These are phyloP conservation scores for Epinephelus lanceolatus DNA, from an alignment of 2,113 vertebrate species.

Conservation along the genomic window DNA sequence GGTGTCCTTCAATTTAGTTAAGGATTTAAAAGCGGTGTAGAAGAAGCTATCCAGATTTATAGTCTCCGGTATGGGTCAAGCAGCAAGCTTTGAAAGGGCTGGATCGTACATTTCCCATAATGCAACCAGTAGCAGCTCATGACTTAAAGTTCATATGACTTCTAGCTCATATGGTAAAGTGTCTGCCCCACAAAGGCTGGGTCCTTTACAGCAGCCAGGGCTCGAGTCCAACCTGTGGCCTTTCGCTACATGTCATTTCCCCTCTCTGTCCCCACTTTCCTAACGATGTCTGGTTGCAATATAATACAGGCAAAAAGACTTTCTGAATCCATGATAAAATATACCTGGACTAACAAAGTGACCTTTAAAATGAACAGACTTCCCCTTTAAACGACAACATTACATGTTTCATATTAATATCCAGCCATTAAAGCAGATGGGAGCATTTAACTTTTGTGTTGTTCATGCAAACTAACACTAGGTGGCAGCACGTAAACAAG, in stretches of 20 bases:
- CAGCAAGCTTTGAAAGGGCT: neutral
- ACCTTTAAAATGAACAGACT: too few species aligned
- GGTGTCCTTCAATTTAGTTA: neutral
- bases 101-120: neutral
- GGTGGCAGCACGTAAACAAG: constrained; percentile 59
- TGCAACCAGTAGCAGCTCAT: neutral
- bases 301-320: too few species aligned
- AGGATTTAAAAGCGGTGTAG: neutral
- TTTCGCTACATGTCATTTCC: too few species aligned
- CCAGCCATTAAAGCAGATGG: neutral
- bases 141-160: neutral
- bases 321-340: neutral
- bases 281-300: too few species aligned
- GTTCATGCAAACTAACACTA: constrained; percentile 27
- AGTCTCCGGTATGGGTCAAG: neutral
- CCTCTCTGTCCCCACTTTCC: too few species aligned
- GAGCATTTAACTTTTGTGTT: neutral
- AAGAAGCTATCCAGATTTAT: neutral
- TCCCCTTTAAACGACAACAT: neutral
- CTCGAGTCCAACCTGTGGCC: too few species aligned
- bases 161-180: too few species aligned
- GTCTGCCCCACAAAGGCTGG: too few species aligned
- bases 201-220: too few species aligned
- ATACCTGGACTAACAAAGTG: neutral
- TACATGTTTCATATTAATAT: neutral